These are phyloP conservation scores for Formicarius rufipectus DNA, from an alignment of 2,113 vertebrate genomes.

Conservation along the genomic window DNA sequence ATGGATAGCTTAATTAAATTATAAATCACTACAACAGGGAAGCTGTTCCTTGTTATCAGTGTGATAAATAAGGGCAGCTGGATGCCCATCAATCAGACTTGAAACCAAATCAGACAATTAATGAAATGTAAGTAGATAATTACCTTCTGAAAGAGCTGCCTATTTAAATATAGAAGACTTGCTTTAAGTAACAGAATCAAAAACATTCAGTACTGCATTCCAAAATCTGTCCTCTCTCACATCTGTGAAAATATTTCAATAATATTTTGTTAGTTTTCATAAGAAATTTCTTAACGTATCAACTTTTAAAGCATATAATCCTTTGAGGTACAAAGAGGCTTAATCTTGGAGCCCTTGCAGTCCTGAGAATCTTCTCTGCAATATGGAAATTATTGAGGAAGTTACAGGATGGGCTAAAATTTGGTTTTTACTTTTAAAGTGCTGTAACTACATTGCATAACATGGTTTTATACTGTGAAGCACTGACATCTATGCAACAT, in stretches of 20 bases:
- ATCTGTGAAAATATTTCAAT: not conserved
- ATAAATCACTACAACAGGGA: not conserved
- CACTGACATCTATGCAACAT: not conserved
- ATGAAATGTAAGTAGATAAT: not conserved
- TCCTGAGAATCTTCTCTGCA: not conserved
- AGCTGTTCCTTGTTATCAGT: not conserved
- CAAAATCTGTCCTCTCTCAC: not conserved
- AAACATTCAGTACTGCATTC: not conserved
- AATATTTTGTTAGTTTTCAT: not conserved
- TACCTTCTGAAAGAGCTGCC: not conserved
- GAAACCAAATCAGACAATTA: not conserved
- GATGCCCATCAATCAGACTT: constrained; percentile 16
- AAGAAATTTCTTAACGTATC: not conserved
- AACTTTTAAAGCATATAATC: not conserved
- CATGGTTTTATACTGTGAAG: not conserved
- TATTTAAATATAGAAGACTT: not conserved
- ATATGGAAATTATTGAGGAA: not conserved
- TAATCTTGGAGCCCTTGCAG: not conserved
- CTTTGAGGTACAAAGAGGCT: not conserved
- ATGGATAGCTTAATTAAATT: not conserved
- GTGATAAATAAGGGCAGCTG: constrained; percentile 5
- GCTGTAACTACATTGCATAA: not conserved
- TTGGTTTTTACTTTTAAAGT: not conserved
- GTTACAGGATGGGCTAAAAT: not conserved
- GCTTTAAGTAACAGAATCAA: not conserved